Percentiles rank a stretch among this genome's conserved stretches.
phyloP scores from a whole-genome alignment of 2,113 vertebrate genomes.

The Stercorarius parasiticus region DNA sequence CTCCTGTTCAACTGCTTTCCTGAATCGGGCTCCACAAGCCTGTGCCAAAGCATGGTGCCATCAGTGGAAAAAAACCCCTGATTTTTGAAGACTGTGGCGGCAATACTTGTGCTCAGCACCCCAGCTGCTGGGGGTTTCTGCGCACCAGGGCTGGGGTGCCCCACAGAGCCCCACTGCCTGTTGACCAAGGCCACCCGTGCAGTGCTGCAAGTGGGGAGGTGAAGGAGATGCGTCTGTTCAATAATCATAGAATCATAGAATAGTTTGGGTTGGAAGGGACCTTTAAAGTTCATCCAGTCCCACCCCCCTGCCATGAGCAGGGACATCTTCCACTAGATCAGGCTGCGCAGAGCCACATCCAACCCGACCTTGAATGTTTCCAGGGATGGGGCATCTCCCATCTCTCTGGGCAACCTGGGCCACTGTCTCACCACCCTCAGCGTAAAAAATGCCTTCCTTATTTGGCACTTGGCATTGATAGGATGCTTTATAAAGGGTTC shows the following conservation, averaged over 20 bases:
- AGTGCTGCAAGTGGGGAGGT: no score
- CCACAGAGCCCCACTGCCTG: neutral
- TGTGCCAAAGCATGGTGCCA: neutral
- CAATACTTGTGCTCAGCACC: neutral
- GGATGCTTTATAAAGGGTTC: neutral
- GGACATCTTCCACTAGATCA: neutral
- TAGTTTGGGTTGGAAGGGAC: neutral
- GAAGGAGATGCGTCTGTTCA: neutral
- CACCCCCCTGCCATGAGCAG: neutral
- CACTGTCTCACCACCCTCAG: neutral
- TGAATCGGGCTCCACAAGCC: neutral
- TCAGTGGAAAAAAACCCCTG: accelerated
- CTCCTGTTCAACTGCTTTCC: neutral
- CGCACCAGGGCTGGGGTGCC: neutral
- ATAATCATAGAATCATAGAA: neutral
- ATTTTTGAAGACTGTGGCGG: neutral
- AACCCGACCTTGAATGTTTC: neutral
- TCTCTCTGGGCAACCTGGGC: neutral
- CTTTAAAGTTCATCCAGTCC: neutral
- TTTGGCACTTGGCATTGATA: neutral
- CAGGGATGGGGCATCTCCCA: neutral
- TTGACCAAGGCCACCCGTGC: neutral
- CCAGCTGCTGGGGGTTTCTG: neutral
- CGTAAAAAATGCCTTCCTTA: neutral
- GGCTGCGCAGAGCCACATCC: neutral